These are phyloP conservation scores for Coremacera marginata DNA, from an alignment of 2,888 invertebrate species.

Conservation along the genomic window DNA sequence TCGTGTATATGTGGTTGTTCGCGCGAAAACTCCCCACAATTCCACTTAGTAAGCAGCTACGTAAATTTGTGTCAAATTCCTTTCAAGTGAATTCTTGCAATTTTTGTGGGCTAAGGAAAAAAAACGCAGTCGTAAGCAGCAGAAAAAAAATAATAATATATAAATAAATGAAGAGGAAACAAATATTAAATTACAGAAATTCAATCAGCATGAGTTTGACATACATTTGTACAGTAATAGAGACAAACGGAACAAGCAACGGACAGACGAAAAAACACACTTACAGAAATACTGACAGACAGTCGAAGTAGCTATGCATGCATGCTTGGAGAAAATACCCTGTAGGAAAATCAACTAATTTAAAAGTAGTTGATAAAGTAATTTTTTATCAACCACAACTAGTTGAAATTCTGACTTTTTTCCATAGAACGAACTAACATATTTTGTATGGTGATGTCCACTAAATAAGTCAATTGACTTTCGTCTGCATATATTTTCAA, in stretches of 20 bases:
- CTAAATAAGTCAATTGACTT: too few relatives aligned
- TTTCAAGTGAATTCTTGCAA: background rate
- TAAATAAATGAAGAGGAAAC: conserved; percentile 7
- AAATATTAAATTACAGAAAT: conserved; percentile 13
- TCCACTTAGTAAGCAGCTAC: too few relatives aligned
- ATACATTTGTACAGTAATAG: background rate
- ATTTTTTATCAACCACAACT: too few relatives aligned
- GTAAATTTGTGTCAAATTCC: background rate
- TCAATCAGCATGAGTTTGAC: background rate
- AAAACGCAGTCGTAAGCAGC: background rate
- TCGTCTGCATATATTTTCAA: too few relatives aligned
- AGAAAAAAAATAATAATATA: background rate
- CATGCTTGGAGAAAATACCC: background rate
- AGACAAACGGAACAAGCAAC: background rate
- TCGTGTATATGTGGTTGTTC: too few relatives aligned
- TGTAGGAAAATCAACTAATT: too few relatives aligned
- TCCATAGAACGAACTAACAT: too few relatives aligned
- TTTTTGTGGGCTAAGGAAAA: background rate
- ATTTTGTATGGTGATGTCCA: too few relatives aligned
- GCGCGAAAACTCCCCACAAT: too few relatives aligned
- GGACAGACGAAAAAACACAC: background rate
- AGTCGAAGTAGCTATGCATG: background rate
- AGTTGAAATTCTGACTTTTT: too few relatives aligned
- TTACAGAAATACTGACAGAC: background rate
- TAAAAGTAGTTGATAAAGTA: too few relatives aligned